phyloP scores from a whole-genome alignment of 1,140 invertebrate genomes.

The Euglossa dilemma region DNA sequence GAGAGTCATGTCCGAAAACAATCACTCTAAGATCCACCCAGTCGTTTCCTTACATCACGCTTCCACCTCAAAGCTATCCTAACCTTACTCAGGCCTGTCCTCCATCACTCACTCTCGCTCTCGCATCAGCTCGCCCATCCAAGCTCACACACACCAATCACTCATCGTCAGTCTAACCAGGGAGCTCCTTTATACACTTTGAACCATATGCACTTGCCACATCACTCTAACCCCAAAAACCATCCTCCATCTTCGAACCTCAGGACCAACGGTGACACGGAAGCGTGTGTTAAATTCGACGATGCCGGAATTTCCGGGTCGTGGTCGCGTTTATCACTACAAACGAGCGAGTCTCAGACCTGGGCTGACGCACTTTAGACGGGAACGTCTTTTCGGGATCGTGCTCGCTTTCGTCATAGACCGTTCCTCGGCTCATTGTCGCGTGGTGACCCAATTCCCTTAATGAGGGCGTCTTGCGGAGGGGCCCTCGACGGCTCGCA shows the following conservation, averaged over 20 bases:
- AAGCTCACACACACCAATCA: not conserved
- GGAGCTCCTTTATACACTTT: not conserved
- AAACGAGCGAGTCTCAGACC: not conserved
- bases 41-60: not conserved
- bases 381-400: constrained; percentile 45
- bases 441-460: constrained; percentile 66
- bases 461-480: constrained; percentile 67
- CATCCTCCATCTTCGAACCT: not conserved
- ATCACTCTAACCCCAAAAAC: not conserved
- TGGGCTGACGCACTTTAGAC: constrained; percentile 27
- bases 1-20: too few relatives aligned
- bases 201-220: not conserved
- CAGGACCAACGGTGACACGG: not conserved
- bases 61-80: not conserved
- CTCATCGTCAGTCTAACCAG: not conserved
- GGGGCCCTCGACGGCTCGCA: constrained; percentile 39
- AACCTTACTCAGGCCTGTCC: not conserved
- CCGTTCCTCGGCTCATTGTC: constrained; percentile 65
- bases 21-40: not conserved
- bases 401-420: constrained; percentile 47
- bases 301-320: not conserved
- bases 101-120: not conserved
- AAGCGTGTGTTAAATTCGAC: not conserved
- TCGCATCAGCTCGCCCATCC: not conserved
- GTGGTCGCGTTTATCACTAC: not conserved